A percentile compares a stretch with the other conserved stretches of the same genome.
Evolutionary conservation across 2,888 invertebrate species (phyloP).

Genomic region (Microctonus hyperodae): DNA sequence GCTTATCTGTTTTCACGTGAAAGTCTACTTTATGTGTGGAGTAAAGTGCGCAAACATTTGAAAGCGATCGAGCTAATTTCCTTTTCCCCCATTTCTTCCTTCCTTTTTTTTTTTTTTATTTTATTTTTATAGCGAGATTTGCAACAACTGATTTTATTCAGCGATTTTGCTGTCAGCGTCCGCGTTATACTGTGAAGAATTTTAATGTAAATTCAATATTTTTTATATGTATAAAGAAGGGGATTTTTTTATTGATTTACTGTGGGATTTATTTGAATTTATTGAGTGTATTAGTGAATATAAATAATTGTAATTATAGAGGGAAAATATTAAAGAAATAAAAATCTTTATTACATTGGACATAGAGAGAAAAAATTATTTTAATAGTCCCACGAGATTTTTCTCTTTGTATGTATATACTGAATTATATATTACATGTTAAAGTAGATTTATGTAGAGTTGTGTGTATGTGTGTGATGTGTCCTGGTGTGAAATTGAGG

Average conservation of each 20-base stretch:
- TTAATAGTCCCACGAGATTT: background rate
- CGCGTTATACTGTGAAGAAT: background rate
- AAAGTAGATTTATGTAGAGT: too few species aligned
- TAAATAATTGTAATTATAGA: too few species aligned
- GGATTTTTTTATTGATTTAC: background rate
- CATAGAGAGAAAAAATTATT: background rate
- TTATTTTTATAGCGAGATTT: background rate
- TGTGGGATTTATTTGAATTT: background rate
- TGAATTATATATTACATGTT: too few species aligned
- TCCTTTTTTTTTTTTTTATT: background rate
- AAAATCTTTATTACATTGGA: too few species aligned
- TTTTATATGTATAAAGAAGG: too few species aligned
- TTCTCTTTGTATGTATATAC: too few species aligned
- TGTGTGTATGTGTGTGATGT: background rate
- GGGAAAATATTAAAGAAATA: too few species aligned
- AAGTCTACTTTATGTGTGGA: constrained; percentile 8
- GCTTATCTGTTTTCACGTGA: constrained; percentile 11
- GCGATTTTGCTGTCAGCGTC: background rate
- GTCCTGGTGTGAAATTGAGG: background rate
- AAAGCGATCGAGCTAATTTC: constrained; percentile 8
- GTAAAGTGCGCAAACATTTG: background rate
- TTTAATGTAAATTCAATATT: background rate
- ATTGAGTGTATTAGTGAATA: background rate
- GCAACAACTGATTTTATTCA: background rate
- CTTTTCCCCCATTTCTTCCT: background rate